phyloP scores from a whole-genome alignment of 2,888 invertebrate genomes.

The Ophion ventricosus region DNA sequence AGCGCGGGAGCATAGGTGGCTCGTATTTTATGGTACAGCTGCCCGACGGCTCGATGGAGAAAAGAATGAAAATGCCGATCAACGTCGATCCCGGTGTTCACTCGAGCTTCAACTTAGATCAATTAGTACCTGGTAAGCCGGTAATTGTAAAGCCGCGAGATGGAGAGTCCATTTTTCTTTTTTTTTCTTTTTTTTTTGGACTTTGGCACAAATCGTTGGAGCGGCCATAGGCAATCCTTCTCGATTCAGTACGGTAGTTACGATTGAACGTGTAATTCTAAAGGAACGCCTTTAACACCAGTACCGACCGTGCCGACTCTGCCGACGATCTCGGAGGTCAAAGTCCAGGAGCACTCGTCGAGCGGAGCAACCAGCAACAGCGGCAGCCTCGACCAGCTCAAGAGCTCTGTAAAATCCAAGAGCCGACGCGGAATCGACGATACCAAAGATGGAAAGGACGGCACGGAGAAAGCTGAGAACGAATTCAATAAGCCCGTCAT shows the following conservation, averaged over 20 bases:
- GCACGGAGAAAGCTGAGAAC: constrained; percentile 76
- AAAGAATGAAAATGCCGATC: constrained; percentile 94
- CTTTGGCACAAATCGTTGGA: neutral
- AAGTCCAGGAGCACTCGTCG: constrained; percentile 87
- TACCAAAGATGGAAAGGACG: constrained; percentile 76
- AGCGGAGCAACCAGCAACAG: constrained; percentile 85
- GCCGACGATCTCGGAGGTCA: constrained; percentile 95
- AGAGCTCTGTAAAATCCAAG: constrained; percentile 77
- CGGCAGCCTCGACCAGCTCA: constrained; percentile 82
- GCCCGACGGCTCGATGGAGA: constrained; percentile 96
- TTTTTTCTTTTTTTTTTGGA: neutral
- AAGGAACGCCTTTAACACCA: constrained; percentile 89
- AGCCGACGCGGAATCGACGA: constrained; percentile 82
- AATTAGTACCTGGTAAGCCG: constrained; percentile 87
- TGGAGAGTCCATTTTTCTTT: neutral
- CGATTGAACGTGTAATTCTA: constrained; percentile 72
- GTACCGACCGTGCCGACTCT: constrained; percentile 93
- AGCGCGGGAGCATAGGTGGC: constrained; percentile 94
- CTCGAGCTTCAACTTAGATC: constrained; percentile 94
- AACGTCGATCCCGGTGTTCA: constrained; percentile 97
- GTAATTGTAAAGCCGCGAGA: neutral
- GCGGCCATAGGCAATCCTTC: constrained; percentile 26
- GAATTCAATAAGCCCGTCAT: constrained; percentile 85
- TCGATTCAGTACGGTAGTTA: constrained; percentile 53
- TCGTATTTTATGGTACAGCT: constrained; percentile 94